Conservation (phyloP, 2,888 invertebrate genomes). For the Drosophila mimica region DNA sequence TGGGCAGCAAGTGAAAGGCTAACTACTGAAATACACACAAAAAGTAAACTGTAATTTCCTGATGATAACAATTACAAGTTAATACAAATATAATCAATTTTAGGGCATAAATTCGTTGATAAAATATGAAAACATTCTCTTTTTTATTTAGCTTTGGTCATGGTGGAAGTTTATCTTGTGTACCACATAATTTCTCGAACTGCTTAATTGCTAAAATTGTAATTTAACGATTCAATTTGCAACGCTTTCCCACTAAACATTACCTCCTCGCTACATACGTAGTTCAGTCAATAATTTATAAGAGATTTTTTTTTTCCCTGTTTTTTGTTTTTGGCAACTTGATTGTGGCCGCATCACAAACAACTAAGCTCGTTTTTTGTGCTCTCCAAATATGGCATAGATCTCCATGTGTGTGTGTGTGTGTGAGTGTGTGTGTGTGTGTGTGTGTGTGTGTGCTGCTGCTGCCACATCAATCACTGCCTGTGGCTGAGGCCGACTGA, state of each 20-base stretch:
- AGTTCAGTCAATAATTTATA: conserved; percentile 34
- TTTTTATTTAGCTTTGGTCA: not conserved
- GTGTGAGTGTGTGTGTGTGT: conserved; percentile 16
- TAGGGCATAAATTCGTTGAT: not conserved
- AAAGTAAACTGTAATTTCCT: not conserved
- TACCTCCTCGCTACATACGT: conserved; percentile 11
- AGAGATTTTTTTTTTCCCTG: conserved; percentile 4
- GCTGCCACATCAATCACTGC: conserved; percentile 70
- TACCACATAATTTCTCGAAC: conserved; percentile 9
- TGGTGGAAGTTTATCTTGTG: not conserved
- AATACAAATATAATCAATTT: not conserved
- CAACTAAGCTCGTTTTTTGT: conserved; percentile 44
- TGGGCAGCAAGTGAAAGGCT: too few species aligned
- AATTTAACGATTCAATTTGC: conserved; percentile 48
- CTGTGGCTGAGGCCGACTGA: conserved; percentile 43
- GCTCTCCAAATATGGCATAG: conserved; percentile 54
- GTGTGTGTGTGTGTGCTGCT: conserved; percentile 10
- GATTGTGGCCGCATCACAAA: conserved; percentile 13
- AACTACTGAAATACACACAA: not conserved
- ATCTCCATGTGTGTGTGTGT: conserved; percentile 16
- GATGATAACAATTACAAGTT: not conserved
- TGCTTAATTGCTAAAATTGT: conserved; percentile 33
- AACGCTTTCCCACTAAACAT: conserved; percentile 49
- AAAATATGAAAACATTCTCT: not conserved
- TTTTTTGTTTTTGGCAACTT: conserved; percentile 10